Conservation (phyloP, 2,113 vertebrate genomes). For the Gallinago jamesoni region DNA sequence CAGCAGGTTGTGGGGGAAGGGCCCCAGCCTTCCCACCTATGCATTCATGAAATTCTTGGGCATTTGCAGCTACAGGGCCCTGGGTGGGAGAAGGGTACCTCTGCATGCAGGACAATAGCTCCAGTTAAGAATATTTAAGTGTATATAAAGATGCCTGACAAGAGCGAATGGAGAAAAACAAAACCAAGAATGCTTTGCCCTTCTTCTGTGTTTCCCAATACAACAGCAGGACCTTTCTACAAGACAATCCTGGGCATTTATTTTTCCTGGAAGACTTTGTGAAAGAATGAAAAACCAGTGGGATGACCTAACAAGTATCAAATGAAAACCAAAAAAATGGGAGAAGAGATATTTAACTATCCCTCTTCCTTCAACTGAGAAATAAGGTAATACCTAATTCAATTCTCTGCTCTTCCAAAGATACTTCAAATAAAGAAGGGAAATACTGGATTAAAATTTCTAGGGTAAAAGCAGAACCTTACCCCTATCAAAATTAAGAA, state of each 20-base stretch:
- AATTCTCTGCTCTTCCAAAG: neutral
- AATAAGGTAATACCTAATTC: neutral
- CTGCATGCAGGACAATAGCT: neutral
- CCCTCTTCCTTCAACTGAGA: neutral
- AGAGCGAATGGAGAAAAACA: neutral
- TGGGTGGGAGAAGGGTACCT: neutral
- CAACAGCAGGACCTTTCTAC: neutral
- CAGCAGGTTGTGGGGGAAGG: neutral
- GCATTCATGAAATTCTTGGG: slow-evolving; percentile 22
- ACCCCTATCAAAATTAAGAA: neutral
- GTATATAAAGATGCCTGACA: neutral
- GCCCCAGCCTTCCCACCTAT: neutral
- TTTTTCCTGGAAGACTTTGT: neutral
- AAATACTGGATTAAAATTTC: neutral
- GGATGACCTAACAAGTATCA: neutral
- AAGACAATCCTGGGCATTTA: neutral
- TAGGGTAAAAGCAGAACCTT: neutral
- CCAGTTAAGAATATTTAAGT: neutral
- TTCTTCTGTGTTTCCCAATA: neutral
- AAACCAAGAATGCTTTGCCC: neutral
- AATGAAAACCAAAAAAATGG: neutral
- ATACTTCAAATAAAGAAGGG: neutral
- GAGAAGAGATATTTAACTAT: neutral
- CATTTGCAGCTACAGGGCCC: neutral
- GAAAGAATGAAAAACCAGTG: neutral